Percentiles rank a stretch among this genome's conserved stretches.
Conservation (phyloP, 1,140 invertebrate species). For the Formica exsecta region DNA sequence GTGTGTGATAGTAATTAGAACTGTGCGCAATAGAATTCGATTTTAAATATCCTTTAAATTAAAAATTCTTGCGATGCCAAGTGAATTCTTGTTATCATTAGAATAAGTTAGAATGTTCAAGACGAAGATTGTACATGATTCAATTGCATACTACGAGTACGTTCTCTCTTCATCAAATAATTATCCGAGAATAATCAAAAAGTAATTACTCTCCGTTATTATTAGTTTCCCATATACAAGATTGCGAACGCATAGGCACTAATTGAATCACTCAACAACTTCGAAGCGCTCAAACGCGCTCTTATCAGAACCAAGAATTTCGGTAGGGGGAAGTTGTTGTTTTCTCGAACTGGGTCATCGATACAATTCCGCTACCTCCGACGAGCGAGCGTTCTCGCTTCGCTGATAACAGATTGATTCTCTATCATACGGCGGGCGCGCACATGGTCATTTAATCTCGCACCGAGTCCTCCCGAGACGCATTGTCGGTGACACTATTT, state of each 20-base stretch:
- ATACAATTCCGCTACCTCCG: background rate
- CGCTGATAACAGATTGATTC: constrained; percentile 50
- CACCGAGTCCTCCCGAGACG: background rate
- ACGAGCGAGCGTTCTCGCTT: background rate
- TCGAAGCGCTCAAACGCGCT: background rate
- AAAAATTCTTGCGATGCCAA: background rate
- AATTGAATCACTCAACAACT: background rate
- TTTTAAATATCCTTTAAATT: background rate
- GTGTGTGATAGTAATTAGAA: background rate
- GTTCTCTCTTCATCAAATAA: background rate
- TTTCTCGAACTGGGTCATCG: constrained; percentile 41
- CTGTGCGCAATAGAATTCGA: background rate
- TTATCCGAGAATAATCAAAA: background rate
- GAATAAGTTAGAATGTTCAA: background rate
- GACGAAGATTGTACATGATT: background rate
- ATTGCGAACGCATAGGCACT: background rate
- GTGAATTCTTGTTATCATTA: background rate
- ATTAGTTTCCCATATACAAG: background rate
- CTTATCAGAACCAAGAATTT: constrained; percentile 33
- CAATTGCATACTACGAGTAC: background rate
- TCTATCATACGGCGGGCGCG: constrained; percentile 4
- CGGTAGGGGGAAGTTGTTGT: constrained; percentile 8
- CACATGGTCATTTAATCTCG: constrained; percentile 41
- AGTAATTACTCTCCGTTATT: background rate
- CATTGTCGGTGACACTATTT: constrained; percentile 53